phyloP scores from a whole-genome alignment of 2,888 invertebrate species.

The Calameuta idolon region DNA sequence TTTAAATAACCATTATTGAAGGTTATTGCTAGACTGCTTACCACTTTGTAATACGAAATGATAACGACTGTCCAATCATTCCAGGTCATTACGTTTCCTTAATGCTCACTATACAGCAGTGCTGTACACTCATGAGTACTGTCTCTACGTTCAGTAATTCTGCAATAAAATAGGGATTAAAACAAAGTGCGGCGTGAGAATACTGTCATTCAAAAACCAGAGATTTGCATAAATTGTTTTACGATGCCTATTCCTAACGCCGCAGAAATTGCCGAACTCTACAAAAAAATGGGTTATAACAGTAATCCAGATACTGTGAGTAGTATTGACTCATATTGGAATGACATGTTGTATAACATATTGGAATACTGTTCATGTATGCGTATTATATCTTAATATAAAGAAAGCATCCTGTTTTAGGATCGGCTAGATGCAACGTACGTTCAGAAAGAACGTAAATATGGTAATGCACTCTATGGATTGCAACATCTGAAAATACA shows the following conservation, averaged over 20 bases:
- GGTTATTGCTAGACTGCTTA: background rate
- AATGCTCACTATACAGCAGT: background rate
- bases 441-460: background rate
- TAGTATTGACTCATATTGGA: background rate
- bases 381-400: conserved; percentile 1
- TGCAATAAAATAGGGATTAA: conserved; percentile 12
- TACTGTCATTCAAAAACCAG: conserved; percentile 2
- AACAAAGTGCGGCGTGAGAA: conserved; percentile 5
- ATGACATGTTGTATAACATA: background rate
- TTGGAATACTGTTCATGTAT: conserved; percentile 12
- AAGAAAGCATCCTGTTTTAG: conserved; percentile 5
- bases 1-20: background rate
- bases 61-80: background rate
- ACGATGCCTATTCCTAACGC: conserved; percentile 27
- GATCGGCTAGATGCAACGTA: background rate
- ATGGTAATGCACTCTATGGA: background rate
- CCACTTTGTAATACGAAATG: background rate
- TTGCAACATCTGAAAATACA: conserved; percentile 13
- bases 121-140: background rate
- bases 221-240: conserved; percentile 9
- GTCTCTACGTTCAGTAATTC: background rate
- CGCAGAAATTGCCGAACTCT: conserved; percentile 27
- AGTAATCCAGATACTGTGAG: conserved; percentile 5
- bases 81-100: background rate
- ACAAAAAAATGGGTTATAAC: conserved; percentile 30